Conservation (phyloP, 2,888 invertebrate species). For the Drymonia ruficornis region DNA sequence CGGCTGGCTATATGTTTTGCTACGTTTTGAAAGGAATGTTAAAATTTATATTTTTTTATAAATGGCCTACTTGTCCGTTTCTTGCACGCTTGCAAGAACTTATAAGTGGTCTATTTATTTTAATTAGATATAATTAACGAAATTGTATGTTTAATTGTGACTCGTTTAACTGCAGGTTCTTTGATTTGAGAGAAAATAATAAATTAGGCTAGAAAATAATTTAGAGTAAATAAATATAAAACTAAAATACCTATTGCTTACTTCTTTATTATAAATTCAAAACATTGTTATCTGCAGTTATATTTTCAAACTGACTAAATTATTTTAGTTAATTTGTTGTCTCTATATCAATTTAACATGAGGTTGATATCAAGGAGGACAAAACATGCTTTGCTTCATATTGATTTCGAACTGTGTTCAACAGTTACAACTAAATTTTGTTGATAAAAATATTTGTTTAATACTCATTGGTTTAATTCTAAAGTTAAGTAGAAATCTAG, state of each 20-base stretch:
- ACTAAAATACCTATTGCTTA: too few relatives aligned
- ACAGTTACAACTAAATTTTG: slow-evolving; percentile 14
- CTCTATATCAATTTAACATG: slow-evolving; percentile 29
- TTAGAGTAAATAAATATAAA: too few relatives aligned
- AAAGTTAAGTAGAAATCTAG: slow-evolving; percentile 48
- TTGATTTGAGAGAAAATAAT: slow-evolving; percentile 8
- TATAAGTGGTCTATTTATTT: slow-evolving; percentile 43
- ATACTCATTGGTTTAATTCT: slow-evolving; percentile 60
- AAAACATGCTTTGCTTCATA: slow-evolving; percentile 9
- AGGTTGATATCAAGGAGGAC: slow-evolving; percentile 33
- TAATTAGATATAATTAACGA: slow-evolving; percentile 10
- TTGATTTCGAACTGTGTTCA: neutral
- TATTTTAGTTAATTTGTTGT: slow-evolving; percentile 8
- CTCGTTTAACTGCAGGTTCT: slow-evolving; percentile 6
- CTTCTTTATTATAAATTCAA: neutral
- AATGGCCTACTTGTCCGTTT: slow-evolving; percentile 33
- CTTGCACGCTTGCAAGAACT: slow-evolving; percentile 36
- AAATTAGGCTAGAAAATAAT: too few relatives aligned
- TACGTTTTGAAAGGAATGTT: neutral
- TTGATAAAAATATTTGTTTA: slow-evolving; percentile 35
- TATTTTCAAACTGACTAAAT: slow-evolving; percentile 18
- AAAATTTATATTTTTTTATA: slow-evolving; percentile 12
- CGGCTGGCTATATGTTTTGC: too few relatives aligned
- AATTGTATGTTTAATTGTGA: slow-evolving; percentile 8
- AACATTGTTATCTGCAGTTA: slow-evolving; percentile 4